Base-by-base conservation (phyloP, 2,797 vertebrate genomes). In the Lithobates pipiens region DNA sequence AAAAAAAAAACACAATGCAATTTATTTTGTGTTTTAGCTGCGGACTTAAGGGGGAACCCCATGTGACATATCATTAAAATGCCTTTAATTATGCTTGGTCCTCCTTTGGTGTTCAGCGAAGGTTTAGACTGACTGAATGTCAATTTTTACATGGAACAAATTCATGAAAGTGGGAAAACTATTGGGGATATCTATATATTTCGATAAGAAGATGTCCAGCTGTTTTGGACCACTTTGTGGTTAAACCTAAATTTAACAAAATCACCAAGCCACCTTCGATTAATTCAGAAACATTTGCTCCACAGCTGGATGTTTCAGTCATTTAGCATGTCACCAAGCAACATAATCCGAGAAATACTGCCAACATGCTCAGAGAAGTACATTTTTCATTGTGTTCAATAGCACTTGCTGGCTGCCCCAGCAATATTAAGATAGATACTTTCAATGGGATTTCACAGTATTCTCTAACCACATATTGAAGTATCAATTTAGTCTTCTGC, bases 281-380 rank as follows among this genome's bases (percentile, higher is more conserved):
- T 85, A 72, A 77, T 77, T 74, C 57, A 77, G 27, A 85, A 80
- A 46, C 27, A 25, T 74, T 82, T 61, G 29, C 68, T 42, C 11
- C 69, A 61, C 68, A 74, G 54, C 65, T 54, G 46, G 50, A 63
- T 61, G 57, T 70, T 70, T 16, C 34, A 76, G 21, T 50, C 76
- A 87, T 46, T 73, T 29, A 50, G 76, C 34, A 57, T 67, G 68
- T 88, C 29, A 80, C 84, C 77, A 75, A 70, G 77, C 77, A 80
- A 85, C 83, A 78, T 65, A 74, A 27, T 71, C 72, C 23, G 34
- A 44, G 68, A 57, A 61, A 70, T 32, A 32, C 50, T 71, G 77
- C 50, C 74, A 77, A 27, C 44, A 69, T 68, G 73, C 42, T 34
- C 32, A 10, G 61, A 29, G 63, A 57, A 73, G 54, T 82, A 54